Evolutionary conservation across 2,888 invertebrate species (phyloP).

Genomic region (Meandrusa payeni): DNA sequence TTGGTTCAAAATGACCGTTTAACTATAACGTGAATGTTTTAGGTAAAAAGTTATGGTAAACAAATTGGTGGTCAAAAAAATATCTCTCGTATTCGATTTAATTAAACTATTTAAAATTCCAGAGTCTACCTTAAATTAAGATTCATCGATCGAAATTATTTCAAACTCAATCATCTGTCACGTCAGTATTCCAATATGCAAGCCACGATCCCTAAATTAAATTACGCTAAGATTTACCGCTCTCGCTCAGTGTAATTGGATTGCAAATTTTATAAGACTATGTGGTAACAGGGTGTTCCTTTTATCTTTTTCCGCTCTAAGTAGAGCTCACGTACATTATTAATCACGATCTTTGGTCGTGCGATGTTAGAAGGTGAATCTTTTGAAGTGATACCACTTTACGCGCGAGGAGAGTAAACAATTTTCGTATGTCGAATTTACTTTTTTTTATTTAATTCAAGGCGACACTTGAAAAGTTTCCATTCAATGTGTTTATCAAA

Average conservation of each 20-base stretch:
- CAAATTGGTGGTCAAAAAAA: too few relatives aligned
- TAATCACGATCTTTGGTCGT: conserved; percentile 1
- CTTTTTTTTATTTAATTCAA: too few relatives aligned
- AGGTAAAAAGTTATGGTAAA: too few relatives aligned
- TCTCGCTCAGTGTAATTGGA: conserved; percentile 12
- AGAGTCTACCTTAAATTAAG: not conserved
- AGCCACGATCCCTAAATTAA: conserved; percentile 14
- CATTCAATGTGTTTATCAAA: too few relatives aligned
- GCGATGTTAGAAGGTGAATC: conserved; percentile 4
- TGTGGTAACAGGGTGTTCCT: conserved; percentile 10
- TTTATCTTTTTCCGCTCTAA: conserved; percentile 10
- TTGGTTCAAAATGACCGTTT: too few relatives aligned
- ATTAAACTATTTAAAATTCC: too few relatives aligned
- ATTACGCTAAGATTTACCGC: conserved; percentile 17
- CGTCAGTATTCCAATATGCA: not conserved
- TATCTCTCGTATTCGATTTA: too few relatives aligned
- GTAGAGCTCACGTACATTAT: conserved; percentile 1
- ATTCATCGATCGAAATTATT: not conserved
- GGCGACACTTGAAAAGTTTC: too few relatives aligned
- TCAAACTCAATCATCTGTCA: not conserved
- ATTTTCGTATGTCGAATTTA: too few relatives aligned
- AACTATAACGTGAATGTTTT: too few relatives aligned
- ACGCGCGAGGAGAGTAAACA: too few relatives aligned
- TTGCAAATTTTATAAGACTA: conserved; percentile 5
- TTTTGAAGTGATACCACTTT: too few relatives aligned